A percentile compares a stretch with the other conserved stretches of the same genome.
Evolutionary conservation across 2,113 vertebrate genomes (phyloP).

Genomic region (Oreochromis tanganicae): DNA sequence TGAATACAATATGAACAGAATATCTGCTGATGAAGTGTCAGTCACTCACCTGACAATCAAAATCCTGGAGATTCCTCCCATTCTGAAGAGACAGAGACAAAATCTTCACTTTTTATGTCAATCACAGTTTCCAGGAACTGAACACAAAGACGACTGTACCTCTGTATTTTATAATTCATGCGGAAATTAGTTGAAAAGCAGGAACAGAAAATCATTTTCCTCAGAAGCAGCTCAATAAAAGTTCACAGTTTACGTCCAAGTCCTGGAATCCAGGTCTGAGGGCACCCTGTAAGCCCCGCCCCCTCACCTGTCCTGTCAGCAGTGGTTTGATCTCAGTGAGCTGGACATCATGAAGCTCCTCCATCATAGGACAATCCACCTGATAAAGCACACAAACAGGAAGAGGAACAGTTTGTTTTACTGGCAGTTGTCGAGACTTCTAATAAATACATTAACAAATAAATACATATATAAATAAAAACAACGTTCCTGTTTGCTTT

Average conservation of each 20-base stretch:
- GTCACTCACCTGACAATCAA: constrained; percentile 87
- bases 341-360: constrained; percentile 93
- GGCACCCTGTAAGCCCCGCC: neutral
- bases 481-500: neutral
- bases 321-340: constrained; percentile 94
- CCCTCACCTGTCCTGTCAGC: constrained; percentile 86
- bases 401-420: neutral
- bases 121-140: neutral
- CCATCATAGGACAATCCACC: constrained; percentile 71
- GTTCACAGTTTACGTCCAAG: neutral
- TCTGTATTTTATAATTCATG: neutral
- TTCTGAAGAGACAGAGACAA: constrained; percentile 72
- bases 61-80: constrained; percentile 90
- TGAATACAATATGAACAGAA: neutral
- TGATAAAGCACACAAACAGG: neutral
- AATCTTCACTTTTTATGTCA: neutral
- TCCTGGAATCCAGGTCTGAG: neutral
- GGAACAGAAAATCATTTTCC: neutral
- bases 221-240: neutral
- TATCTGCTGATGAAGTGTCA: neutral
- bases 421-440: neutral
- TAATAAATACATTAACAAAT: neutral
- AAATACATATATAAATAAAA: neutral
- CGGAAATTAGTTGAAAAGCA: neutral
- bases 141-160: neutral